Evolutionary conservation across 35 echinoderm and acorn worm species (phyloP).

Genomic region (Heliocidaris erythrogramma): DNA sequence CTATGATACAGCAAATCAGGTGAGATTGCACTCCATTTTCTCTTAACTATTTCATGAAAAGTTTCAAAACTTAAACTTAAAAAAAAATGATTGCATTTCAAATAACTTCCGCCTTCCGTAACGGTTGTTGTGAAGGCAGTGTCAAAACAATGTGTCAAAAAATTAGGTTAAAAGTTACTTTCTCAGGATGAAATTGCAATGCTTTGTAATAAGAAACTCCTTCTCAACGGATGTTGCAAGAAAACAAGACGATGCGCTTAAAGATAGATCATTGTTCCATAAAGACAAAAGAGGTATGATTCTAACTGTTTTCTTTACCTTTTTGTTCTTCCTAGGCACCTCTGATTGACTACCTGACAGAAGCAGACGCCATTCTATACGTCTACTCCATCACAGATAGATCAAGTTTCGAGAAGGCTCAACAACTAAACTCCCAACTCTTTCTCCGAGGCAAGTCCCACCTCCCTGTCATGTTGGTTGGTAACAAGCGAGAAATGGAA

Average conservation of each 20-base stretch:
- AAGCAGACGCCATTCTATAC: slow-evolving; percentile 85
- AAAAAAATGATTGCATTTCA: too few species aligned
- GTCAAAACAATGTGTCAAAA: too few species aligned
- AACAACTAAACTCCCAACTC: slow-evolving; percentile 59
- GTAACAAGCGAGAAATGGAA: slow-evolving; percentile 91
- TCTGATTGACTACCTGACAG: slow-evolving; percentile 75
- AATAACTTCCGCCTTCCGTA: too few species aligned
- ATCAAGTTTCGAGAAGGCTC: slow-evolving; percentile 71
- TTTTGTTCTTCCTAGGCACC: slow-evolving; percentile 52
- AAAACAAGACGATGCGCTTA: too few species aligned
- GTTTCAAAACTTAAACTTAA: too few species aligned
- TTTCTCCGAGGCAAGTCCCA: slow-evolving; percentile 61
- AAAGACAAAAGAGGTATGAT: neutral
- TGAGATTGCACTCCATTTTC: slow-evolving; percentile 33
- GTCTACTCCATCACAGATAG: slow-evolving; percentile 88
- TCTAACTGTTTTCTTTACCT: slow-evolving; percentile 15
- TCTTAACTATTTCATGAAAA: too few species aligned
- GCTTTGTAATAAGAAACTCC: too few species aligned
- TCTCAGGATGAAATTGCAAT: too few species aligned
- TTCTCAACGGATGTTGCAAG: too few species aligned
- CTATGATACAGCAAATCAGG: slow-evolving; percentile 87
- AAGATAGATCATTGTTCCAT: neutral
- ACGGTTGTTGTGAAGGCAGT: too few species aligned
- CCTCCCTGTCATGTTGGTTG: slow-evolving; percentile 83
- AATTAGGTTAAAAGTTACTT: too few species aligned